Base-by-base conservation (phyloP, 2,888 invertebrate species). In the Sabatieria punctata region DNA sequence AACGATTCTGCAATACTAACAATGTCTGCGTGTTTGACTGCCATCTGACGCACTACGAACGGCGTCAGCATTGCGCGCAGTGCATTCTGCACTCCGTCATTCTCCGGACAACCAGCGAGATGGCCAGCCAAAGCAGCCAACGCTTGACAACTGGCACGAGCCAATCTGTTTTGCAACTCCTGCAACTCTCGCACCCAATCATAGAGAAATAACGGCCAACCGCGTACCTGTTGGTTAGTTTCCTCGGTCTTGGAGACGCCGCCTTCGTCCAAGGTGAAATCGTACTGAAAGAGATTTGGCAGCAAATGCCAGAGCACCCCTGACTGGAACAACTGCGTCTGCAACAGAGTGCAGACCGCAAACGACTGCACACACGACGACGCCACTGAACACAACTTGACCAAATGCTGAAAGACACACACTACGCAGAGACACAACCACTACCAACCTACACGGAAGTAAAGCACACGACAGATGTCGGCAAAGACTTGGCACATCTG, bases 201-300 rank as follows among this genome's bases (percentile, higher is more conserved):
- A n/a, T n/a, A n/a, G n/a, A n/a, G n/a, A n/a, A n/a, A n/a, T n/a
- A n/a, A n/a, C n/a, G n/a, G n/a, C n/a, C n/a, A n/a, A n/a, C n/a
- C n/a, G n/a, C 38, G 50, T 30, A 70, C 69, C 65, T 80, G 80
- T 60, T 84, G 82, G 67, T 89, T 91, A 2, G 80, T 77, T 43
- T 82, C 79, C 58, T 81, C 81, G 55, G 76, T 78, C 23, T 79
- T 77, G 56, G 85, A 81, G 0, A 93, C 83, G 0, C 93, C 95
- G 43, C 91, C 85, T 71, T 97, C 95, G 48, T 91, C 83, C 55
- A 97, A 73, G 3, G 97, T 99, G 69, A 82, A 97, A 71, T 97
- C 97, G 68, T 91, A 99, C 51, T 80, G 80, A 67, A 97, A 85
- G 66, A 85, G 78, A 57, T 84, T 82, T 0, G 84, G 76, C 35